phyloP scores from a whole-genome alignment of 2,888 invertebrate species.

The Metellina segmentata region DNA sequence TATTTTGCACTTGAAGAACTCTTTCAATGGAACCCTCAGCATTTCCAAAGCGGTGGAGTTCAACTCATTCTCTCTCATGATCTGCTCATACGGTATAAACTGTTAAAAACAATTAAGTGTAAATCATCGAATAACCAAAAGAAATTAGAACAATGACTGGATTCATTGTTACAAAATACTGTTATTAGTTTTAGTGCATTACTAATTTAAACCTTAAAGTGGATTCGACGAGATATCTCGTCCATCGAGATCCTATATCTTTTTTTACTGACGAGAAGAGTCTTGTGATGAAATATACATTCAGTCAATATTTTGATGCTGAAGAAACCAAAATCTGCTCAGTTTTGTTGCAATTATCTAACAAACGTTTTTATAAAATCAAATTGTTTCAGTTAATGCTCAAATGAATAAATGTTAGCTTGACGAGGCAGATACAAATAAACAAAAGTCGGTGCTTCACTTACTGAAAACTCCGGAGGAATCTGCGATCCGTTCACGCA shows the following conservation, averaged over 20 bases:
- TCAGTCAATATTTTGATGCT: no score
- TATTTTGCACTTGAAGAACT: slow-evolving; percentile 46
- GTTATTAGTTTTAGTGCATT: neutral
- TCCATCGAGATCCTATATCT: no score
- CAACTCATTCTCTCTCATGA: neutral
- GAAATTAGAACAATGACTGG: no score
- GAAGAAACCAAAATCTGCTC: no score
- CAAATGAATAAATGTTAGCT: neutral
- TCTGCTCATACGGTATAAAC: neutral
- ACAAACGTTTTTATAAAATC: no score
- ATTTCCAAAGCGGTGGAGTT: neutral
- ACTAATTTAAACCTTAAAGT: no score
- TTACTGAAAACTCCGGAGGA: slow-evolving; percentile 27
- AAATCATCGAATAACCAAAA: no score
- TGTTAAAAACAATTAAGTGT: neutral
- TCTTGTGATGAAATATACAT: neutral
- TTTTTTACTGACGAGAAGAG: neutral
- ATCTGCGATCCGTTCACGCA: neutral
- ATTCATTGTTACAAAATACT: neutral
- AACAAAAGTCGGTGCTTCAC: neutral
- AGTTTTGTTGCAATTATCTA: no score
- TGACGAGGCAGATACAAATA: neutral
- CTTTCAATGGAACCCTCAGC: slow-evolving; percentile 18
- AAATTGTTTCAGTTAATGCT: no score
- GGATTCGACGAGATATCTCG: no score